These are phyloP conservation scores for Choreutis nemorana DNA, from an alignment of 2,888 invertebrate species.

Conservation along the genomic window DNA sequence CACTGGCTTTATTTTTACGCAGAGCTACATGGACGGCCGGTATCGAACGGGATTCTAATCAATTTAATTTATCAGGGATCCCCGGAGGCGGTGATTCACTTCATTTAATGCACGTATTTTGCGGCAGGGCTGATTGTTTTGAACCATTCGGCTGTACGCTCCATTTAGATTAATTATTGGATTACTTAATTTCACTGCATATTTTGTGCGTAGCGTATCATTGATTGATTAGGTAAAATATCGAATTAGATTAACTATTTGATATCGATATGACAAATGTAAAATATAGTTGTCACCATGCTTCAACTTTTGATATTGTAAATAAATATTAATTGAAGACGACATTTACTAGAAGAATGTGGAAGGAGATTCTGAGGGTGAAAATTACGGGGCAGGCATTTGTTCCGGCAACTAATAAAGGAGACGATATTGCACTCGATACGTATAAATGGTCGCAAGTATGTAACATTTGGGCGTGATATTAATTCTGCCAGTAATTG, in stretches of 20 bases:
- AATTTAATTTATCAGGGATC: constrained; percentile 67
- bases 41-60: constrained; percentile 65
- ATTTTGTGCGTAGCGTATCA: background rate
- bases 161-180: constrained; percentile 68
- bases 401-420: constrained; percentile 62
- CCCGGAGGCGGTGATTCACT: constrained; percentile 64
- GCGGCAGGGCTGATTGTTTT: constrained; percentile 65
- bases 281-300: too few relatives aligned
- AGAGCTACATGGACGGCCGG: constrained; percentile 46
- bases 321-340: constrained; percentile 53
- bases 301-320: too few relatives aligned
- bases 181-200: constrained; percentile 56
- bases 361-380: constrained; percentile 47
- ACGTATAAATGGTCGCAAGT: constrained; percentile 62
- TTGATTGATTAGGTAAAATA: too few relatives aligned
- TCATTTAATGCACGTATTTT: constrained; percentile 68
- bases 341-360: constrained; percentile 57
- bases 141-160: constrained; percentile 65
- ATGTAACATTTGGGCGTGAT: constrained; percentile 63
- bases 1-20: constrained; percentile 57
- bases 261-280: too few relatives aligned
- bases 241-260: too few relatives aligned
- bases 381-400: constrained; percentile 54
- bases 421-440: constrained; percentile 67
- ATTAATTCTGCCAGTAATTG: constrained; percentile 66